Evolutionary conservation across 2,113 vertebrate genomes (phyloP), one percentile per base, ranked within the genome.

Genomic region (Thunnus thynnus): DNA sequence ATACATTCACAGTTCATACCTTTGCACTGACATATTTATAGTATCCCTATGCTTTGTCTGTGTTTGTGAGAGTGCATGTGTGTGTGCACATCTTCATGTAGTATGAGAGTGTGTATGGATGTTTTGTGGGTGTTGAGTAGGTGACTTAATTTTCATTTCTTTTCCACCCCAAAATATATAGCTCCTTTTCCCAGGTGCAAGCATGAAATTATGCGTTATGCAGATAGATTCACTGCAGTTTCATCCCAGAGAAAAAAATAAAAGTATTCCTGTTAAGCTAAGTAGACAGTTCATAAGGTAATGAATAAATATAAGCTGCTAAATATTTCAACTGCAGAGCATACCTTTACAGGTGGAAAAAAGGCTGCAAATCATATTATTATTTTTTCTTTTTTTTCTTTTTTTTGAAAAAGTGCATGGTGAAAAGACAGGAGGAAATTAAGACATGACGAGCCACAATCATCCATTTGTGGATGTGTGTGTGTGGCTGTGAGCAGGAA

Each of bases 301-400:
- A 80, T 84, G 69, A 86, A 84, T 82, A 88, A 82, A 82, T 82
- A 77, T 82, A 82, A 84, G 56, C 64, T 75, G 58, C 60, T 83
- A 50, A 80, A 81, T 85, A 83, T 80, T 83, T 82, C 60, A 84
- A 51, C 32, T 47, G 27, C 20, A 72, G 36, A 60, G 62, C 44
- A 17, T 18, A 72, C 80, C 64, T 73, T 68, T 57, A 57, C 47
- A 62, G 30, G 22, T 68, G 74, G 56, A 72, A 65, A 50, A 30
- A 51, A 64, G 36, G 57, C 66, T 68, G 51, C 20, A 72, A 72
- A 47, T 67, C 27, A 25, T 27, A 54, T 66, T 13, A 62, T 62
- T n/a, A 30, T 51, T 66, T 9, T 68, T 30, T 14, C 13, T 3
- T 9, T 60, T 50, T 41, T 30, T 22, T 12, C 6, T 17, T 17